Base-by-base conservation (phyloP, 2,888 invertebrate species). In the Aleiodes testaceus region DNA sequence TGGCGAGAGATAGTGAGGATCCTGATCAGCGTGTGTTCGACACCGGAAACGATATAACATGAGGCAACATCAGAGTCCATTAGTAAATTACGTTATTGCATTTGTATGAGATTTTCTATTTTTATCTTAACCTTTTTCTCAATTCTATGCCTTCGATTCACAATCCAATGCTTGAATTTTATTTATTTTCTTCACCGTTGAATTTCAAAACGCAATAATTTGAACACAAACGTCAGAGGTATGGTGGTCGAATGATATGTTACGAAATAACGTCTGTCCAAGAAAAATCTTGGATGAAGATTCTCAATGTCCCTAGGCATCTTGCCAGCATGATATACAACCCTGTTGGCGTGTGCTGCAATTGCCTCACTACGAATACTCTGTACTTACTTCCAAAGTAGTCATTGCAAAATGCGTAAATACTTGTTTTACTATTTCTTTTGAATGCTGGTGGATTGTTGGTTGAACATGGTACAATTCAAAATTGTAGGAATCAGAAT, bases 41-140 rank as follows among this genome's bases (percentile, higher is more conserved):
- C 69, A 63, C 69, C 69, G 69, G 69, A 69, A 69, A 69, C 63
- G 50, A 68, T 68, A 47, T 64, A 64, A 70, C 69, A 64, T 70
- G 53, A 65, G 64, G 69, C 65, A 70, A 70, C 64, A 64, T 42
- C 47, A 70, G 45, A 65, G 69, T 65, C 69, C 69, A 70, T 70
- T 70, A 70, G 69, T 70, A 53, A 70, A 53, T 70, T 70, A 70
- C 69, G 65, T 70, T 44, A 70, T 30, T 55, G 55, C 55, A 55
- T 55, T 55, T 55, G 36, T 53, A 26, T 22, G 11, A 53, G 53
- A 26, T 55, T 55, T 55, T 55, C 36, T 55, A 55, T 55, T 55
- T 55, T 36, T 55, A 55, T 36, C 30, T 16, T 18, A 44, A 61
- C 44, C 16, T 44, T 44, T 18, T 45, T 22, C 36, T 61, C 11